Percentiles rank a stretch among this genome's conserved stretches.
phyloP scores from a whole-genome alignment of 2,113 vertebrate species.

The Protobothrops flavoviridis region DNA sequence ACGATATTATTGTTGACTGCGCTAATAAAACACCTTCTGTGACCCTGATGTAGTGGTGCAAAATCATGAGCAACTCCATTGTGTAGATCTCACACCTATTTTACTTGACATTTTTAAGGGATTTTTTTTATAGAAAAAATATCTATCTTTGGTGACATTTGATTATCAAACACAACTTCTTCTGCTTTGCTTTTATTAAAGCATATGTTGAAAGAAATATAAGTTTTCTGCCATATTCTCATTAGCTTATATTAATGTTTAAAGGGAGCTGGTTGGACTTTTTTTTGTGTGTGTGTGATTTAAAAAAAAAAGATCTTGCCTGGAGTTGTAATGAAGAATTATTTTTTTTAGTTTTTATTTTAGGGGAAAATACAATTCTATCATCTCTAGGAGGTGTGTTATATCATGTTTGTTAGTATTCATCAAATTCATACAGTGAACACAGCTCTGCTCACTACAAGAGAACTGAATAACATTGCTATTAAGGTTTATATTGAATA shows the following conservation, averaged over 20 bases:
- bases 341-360: background rate
- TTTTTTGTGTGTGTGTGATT: background rate
- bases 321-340: background rate
- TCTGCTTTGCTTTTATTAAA: conserved; percentile 22
- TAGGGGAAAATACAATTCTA: background rate
- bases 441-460: background rate
- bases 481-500: background rate
- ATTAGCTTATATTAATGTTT: background rate
- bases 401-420: background rate
- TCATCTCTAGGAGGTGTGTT: background rate
- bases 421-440: background rate
- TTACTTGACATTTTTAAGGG: conserved; percentile 69
- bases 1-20: conserved; percentile 78
- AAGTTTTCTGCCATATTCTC: background rate
- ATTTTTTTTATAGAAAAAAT: background rate
- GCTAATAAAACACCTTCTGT: conserved; percentile 78
- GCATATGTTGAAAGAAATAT: conserved; percentile 33
- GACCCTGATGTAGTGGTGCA: conserved; percentile 72
- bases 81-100: conserved; percentile 67
- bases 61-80: conserved; percentile 71
- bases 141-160: background rate
- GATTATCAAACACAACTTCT: conserved; percentile 58
- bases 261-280: background rate
- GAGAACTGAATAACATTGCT: background rate
- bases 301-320: background rate